Conservation (phyloP, 2,888 invertebrate species). For the Watsonalla cultraria region DNA sequence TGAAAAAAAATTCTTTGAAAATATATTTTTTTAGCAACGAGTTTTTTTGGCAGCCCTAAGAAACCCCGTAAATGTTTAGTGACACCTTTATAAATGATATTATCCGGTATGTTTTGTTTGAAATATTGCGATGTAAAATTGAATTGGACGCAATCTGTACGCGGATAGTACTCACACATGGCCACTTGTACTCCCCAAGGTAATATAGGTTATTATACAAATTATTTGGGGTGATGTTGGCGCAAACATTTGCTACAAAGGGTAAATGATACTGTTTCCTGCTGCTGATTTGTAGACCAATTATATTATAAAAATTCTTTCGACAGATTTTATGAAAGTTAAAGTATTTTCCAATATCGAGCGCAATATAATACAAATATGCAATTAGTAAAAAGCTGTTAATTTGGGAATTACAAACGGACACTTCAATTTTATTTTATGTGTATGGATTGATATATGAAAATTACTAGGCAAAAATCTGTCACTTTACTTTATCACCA, state of each 20-base stretch:
- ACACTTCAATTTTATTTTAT: no score
- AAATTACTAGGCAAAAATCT: no score
- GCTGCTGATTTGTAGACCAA: neutral
- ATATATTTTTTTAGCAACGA: no score
- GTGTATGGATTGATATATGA: no score
- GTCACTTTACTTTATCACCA: no score
- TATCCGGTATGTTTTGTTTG: slow-evolving; percentile 66
- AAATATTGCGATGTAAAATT: slow-evolving; percentile 71
- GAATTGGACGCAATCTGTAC: slow-evolving; percentile 69
- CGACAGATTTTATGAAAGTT: no score
- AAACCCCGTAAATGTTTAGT: slow-evolving; percentile 48
- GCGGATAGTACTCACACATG: slow-evolving; percentile 46
- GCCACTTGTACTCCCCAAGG: slow-evolving; percentile 40
- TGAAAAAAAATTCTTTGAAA: no score
- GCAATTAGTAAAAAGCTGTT: no score
- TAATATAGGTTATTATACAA: slow-evolving; percentile 28
- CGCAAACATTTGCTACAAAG: slow-evolving; percentile 21
- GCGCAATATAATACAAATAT: no score
- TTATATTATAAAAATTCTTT: no score
- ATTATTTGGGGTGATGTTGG: slow-evolving; percentile 23
- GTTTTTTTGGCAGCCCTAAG: slow-evolving; percentile 37
- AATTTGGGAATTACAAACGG: no score
- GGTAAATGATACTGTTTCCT: slow-evolving; percentile 2
- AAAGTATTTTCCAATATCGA: no score
- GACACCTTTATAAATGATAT: slow-evolving; percentile 74